phyloP scores from a whole-genome alignment of 2,113 vertebrate species.

The Channa maculata region DNA sequence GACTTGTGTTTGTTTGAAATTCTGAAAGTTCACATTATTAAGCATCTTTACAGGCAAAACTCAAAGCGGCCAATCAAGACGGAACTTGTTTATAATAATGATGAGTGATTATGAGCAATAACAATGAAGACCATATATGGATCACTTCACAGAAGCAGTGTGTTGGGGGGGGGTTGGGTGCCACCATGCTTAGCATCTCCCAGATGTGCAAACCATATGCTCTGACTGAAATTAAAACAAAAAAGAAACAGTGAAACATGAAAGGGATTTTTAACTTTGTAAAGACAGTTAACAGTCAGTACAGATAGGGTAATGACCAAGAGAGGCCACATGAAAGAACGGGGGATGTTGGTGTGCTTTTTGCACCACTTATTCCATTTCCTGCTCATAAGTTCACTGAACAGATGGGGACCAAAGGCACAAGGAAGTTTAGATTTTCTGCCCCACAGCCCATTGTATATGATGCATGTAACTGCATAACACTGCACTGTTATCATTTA shows the following conservation, averaged over 20 bases:
- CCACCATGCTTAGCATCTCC: constrained; percentile 85
- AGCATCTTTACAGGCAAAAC: constrained; percentile 44
- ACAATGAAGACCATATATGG: constrained; percentile 80
- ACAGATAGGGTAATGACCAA: constrained; percentile 90
- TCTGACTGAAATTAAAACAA: constrained; percentile 90
- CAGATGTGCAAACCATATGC: constrained; percentile 95
- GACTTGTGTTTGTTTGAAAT: constrained; percentile 43
- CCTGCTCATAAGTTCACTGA: constrained; percentile 91
- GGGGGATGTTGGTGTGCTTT: constrained; percentile 88
- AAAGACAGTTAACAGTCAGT: constrained; percentile 83
- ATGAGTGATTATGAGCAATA: constrained; percentile 80
- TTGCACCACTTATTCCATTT: constrained; percentile 84
- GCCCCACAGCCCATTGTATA: constrained; percentile 75
- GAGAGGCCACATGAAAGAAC: constrained; percentile 94
- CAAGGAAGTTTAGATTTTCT: constrained; percentile 79
- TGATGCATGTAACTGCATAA: constrained; percentile 74
- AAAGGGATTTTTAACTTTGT: constrained; percentile 94
- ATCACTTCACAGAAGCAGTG: constrained; percentile 75
- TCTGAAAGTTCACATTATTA: constrained; percentile 44
- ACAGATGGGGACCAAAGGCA: constrained; percentile 92
- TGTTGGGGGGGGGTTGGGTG: constrained; percentile 57
- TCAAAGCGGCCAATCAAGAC: constrained; percentile 54
- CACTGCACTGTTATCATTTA: constrained; percentile 72
- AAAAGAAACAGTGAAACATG: constrained; percentile 88
- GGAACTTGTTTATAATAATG: constrained; percentile 71